These are phyloP conservation scores for Oplegnathus fasciatus DNA, from an alignment of 2,113 vertebrate genomes.

Conservation along the genomic window DNA sequence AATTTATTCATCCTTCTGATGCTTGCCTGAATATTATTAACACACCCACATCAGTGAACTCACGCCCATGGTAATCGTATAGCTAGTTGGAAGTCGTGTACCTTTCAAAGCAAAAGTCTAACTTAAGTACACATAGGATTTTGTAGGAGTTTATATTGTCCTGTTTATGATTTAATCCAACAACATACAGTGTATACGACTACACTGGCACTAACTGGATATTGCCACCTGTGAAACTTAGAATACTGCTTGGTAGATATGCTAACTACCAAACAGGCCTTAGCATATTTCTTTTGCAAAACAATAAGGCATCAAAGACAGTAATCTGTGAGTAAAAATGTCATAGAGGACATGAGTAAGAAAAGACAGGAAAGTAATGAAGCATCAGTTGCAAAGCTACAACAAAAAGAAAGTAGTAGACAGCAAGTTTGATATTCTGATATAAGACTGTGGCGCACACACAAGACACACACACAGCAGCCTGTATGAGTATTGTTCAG, in stretches of 20 bases:
- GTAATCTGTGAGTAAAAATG: too few relatives aligned
- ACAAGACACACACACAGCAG: conserved; percentile 9
- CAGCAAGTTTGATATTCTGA: conserved; percentile 1
- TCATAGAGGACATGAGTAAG: too few relatives aligned
- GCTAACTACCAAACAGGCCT: not conserved
- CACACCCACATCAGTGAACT: not conserved
- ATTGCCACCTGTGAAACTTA: too few relatives aligned
- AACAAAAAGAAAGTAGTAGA: not conserved
- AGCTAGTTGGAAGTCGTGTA: not conserved
- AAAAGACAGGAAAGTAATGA: not conserved
- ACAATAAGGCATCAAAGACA: not conserved
- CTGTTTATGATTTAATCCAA: not conserved
- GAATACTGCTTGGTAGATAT: not conserved
- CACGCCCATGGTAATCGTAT: not conserved
- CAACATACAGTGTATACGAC: not conserved
- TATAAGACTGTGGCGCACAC: not conserved
- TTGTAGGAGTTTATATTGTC: not conserved
- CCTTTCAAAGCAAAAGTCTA: not conserved
- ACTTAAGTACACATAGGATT: not conserved
- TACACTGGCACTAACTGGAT: not conserved
- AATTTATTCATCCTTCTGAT: not conserved
- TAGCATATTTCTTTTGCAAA: not conserved
- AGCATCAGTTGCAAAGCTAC: not conserved
- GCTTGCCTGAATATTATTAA: too few relatives aligned
- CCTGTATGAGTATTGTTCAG: not conserved